These are phyloP conservation scores for Carpatolechia fugitivella DNA, from an alignment of 2,888 invertebrate species.

Conservation along the genomic window DNA sequence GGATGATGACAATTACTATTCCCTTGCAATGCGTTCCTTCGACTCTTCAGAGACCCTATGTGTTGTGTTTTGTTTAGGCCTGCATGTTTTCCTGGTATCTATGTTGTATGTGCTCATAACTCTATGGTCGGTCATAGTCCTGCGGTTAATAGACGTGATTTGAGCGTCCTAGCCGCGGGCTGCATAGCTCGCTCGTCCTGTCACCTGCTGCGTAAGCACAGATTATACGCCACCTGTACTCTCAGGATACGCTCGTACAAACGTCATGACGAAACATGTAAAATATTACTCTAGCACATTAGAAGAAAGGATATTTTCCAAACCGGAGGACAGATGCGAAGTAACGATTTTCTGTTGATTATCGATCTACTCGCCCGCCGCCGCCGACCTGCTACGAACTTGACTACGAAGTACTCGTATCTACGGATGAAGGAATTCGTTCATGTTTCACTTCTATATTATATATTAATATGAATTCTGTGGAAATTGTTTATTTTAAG, in stretches of 20 bases:
- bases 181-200: constrained; percentile 54
- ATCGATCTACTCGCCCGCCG: too few relatives aligned
- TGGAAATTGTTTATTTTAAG: too few relatives aligned
- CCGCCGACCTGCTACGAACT: too few relatives aligned
- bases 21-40: too few relatives aligned
- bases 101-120: constrained; percentile 24
- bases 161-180: constrained; percentile 60
- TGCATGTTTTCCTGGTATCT: not conserved
- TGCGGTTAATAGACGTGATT: constrained; percentile 75
- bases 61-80: not conserved
- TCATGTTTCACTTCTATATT: too few relatives aligned
- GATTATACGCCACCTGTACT: constrained; percentile 67
- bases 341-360: not conserved
- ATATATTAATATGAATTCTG: too few relatives aligned
- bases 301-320: not conserved
- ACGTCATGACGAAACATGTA: constrained; percentile 24
- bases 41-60: too few relatives aligned
- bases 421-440: too few relatives aligned
- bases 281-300: constrained; percentile 24
- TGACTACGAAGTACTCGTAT: too few relatives aligned
- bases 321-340: not conserved
- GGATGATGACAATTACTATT: too few relatives aligned
- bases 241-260: constrained; percentile 3
- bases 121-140: constrained; percentile 71
- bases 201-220: constrained; percentile 66